Base-by-base conservation (phyloP, 2,888 invertebrate genomes). In the Cacoxenus indagator region DNA sequence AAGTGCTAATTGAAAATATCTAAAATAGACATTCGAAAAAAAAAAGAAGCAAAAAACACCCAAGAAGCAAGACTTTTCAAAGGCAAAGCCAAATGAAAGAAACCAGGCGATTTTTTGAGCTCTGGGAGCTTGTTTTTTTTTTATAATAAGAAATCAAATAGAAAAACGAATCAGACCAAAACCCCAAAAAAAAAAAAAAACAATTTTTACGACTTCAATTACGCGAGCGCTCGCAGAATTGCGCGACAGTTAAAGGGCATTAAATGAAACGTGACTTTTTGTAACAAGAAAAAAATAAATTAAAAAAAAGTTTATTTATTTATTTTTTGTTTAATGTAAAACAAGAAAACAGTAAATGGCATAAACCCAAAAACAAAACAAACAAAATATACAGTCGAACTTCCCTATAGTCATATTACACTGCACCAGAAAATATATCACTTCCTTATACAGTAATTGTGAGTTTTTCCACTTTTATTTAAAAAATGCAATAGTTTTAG, bases 41-140 rank as follows among this genome's bases (percentile, higher is more conserved):
- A 54, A 24, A 68, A 57, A 65, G 61, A 65, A 37, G 37, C 17
- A 59, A 4, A 61, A 70, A 67, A 64, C 65, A 72, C 67, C 69
- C 29, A 59, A 45, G 59, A 59, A 8, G 45, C 14, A 9, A 46
- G 29, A 57, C 61, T 64, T 46, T 55, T 19, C 17, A 31, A 37
- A n/a, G 22, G 22, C 2, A 22, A 55, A 14, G 27, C 9, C 24
- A 55, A 55, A 9, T 17, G 3, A 14, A 26, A 55, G 11, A 55
- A 59, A 17, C 48, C 9, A 5, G 22, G 17, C 22, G 1, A 4
- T 51, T 0, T 51, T 51, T 22, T 51, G 51, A 22, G 22, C 24
- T 22, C 22, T 51, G 0, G 1, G 22, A 51, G 6, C 11, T 5
- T 19, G 17, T 51, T 51, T 51, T 48, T 6, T 22, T 51, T 17